Base-by-base conservation (phyloP, 1,140 invertebrate species). In the Theocolax elegans region DNA sequence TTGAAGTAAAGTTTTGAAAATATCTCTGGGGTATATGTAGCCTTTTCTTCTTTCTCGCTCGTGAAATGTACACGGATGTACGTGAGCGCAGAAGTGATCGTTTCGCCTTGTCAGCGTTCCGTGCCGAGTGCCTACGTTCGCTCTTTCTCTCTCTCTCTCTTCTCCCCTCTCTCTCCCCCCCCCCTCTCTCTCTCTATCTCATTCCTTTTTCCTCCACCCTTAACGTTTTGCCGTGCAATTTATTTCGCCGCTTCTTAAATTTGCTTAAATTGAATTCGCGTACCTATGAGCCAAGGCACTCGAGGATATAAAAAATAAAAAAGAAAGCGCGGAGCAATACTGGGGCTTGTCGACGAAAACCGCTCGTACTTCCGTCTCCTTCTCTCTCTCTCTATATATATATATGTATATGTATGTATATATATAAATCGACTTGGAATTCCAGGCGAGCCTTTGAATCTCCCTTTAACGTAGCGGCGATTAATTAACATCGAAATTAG, bases 401-500 rank as follows among this genome's bases (percentile, higher is more conserved):
- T n/a, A n/a, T n/a, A n/a, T n/a, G n/a, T n/a, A n/a, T n/a, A n/a
- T 13, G 12, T 42, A 49, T 49, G 17, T 21, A 49, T 21, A 49
- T 19, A 49, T 49, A 21, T 49, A 13, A 10, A 49, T 49, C 21
- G 59, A 46, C 40, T 48, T 62, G 59, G 25, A 46, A 62, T 62
- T 62, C 42, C 59, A 19, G n/a, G 25, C 59, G 27, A 46, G 31
- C 31, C 27, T 49, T 48, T 48, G 59, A 62, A 19, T 64, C 46
- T 21, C 27, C 40, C 53, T 58, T 31, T 35, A 23, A 17, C 65
- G 38, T 44, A 19, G 0, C 29, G 0, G 19, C 19, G 40, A n/a
- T 58, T 67, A 67, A 67, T 67, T 67, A 68, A 60, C 56, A 68
- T 68, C 8, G 44, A 68, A 68, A 60, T 68, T 60, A 68, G 66